Evolutionary conservation across 2,888 invertebrate genomes (phyloP).

Genomic region (Drosophila buzzatii): DNA sequence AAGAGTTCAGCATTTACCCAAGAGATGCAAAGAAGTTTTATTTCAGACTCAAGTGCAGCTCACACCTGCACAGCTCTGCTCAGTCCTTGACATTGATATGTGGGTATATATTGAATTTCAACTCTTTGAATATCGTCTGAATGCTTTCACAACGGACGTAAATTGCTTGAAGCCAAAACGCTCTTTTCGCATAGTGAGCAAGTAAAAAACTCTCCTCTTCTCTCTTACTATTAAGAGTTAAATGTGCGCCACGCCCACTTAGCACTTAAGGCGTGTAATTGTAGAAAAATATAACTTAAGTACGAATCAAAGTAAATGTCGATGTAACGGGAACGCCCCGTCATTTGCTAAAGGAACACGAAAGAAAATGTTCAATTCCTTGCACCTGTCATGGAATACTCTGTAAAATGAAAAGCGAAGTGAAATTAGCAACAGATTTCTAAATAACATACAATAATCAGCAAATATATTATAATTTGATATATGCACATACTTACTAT

Average conservation of each 20-base stretch:
- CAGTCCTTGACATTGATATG: background rate
- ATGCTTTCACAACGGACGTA: background rate
- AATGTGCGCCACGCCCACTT: conserved; percentile 15
- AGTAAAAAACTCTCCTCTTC: background rate
- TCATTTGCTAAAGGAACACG: conserved; percentile 29
- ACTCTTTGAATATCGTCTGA: background rate
- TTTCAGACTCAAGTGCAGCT: background rate
- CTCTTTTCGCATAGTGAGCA: background rate
- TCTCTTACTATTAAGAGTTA: background rate
- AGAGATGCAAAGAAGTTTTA: background rate
- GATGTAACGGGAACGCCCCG: conserved; percentile 22
- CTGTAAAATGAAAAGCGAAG: background rate
- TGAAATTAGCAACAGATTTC: too few species aligned
- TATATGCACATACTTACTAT: background rate
- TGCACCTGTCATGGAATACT: conserved; percentile 8
- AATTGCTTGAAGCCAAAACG: background rate
- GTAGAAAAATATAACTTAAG: conserved; percentile 11
- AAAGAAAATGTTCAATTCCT: background rate
- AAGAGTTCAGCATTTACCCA: background rate
- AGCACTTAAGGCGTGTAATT: conserved; percentile 48
- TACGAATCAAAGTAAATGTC: conserved; percentile 42
- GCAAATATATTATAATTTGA: too few species aligned
- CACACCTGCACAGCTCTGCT: background rate
- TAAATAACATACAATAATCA: too few species aligned
- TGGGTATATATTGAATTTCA: background rate